Percentiles rank a stretch among this genome's conserved stretches.
Evolutionary conservation across 2,113 vertebrate species (phyloP).

Genomic region (Cinclus cinclus): DNA sequence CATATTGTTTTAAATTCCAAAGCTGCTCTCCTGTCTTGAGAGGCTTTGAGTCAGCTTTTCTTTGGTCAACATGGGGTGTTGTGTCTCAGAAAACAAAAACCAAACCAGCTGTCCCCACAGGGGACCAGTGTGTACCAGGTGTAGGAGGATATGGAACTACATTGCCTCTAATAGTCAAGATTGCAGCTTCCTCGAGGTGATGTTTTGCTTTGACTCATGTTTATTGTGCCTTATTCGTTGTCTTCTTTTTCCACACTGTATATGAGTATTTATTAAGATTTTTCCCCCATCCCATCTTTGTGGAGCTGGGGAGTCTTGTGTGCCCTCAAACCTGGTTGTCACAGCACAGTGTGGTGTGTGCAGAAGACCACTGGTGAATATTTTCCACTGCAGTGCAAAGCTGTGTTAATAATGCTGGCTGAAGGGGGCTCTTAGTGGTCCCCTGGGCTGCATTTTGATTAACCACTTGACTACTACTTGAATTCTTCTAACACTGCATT

Average conservation of each 20-base stretch:
- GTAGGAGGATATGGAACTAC: neutral
- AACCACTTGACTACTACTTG: slow-evolving; percentile 41
- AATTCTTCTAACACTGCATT: slow-evolving; percentile 39
- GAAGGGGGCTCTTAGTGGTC: slow-evolving; percentile 28
- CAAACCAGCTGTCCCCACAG: neutral
- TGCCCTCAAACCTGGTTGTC: neutral
- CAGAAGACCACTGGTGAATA: neutral
- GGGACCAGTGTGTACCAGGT: neutral
- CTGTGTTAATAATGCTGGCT: slow-evolving; percentile 17
- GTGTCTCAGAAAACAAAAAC: neutral
- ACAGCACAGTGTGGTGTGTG: neutral
- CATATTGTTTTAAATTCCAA: neutral
- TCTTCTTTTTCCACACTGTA: neutral
- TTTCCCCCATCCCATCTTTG: neutral
- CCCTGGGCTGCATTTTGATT: slow-evolving; percentile 46
- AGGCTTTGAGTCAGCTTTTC: neutral
- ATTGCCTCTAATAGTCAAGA: neutral
- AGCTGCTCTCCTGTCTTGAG: neutral
- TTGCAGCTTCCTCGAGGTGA: neutral
- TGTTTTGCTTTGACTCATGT: neutral
- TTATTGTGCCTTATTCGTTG: neutral
- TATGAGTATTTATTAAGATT: neutral
- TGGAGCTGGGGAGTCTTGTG: neutral
- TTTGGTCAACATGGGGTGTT: rapidly evolving
- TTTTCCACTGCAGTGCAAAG: slow-evolving; percentile 5